Conservation (phyloP, 2,113 vertebrate genomes). For the Rhabdomys dilectus region DNA sequence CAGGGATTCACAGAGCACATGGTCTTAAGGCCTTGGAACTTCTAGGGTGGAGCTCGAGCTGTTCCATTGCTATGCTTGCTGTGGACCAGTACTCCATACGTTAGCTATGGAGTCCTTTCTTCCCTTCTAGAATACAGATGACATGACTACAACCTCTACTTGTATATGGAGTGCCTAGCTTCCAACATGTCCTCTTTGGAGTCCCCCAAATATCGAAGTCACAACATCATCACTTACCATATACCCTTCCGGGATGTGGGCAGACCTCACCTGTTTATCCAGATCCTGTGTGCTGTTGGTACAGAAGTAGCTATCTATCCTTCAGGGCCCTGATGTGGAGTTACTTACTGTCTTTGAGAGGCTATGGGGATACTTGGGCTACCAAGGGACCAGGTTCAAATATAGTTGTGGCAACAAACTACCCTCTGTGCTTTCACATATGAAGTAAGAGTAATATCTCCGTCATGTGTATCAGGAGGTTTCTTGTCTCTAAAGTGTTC, state of each 20-base stretch:
- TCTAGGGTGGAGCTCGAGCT: neutral
- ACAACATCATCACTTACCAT: neutral
- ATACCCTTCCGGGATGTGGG: neutral
- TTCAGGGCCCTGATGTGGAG: neutral
- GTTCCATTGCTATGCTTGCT: neutral
- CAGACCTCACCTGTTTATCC: neutral
- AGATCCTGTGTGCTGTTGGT: neutral
- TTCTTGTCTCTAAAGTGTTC: neutral
- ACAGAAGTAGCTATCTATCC: fast-evolving
- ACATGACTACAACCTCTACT: neutral
- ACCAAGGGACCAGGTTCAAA: neutral
- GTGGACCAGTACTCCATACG: neutral
- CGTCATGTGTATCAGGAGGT: neutral
- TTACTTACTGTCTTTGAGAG: neutral
- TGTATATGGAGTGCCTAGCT: neutral
- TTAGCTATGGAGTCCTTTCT: neutral
- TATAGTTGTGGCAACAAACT: neutral
- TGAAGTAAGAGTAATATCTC: neutral
- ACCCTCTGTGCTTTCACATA: neutral
- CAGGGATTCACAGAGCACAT: fast-evolving
- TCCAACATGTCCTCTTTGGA: neutral
- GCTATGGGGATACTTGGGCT: neutral
- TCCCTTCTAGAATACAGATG: neutral
- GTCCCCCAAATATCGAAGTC: neutral
- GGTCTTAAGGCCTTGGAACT: neutral